Conservation (phyloP, 2,888 invertebrate genomes). For the Portevinia maculata region DNA sequence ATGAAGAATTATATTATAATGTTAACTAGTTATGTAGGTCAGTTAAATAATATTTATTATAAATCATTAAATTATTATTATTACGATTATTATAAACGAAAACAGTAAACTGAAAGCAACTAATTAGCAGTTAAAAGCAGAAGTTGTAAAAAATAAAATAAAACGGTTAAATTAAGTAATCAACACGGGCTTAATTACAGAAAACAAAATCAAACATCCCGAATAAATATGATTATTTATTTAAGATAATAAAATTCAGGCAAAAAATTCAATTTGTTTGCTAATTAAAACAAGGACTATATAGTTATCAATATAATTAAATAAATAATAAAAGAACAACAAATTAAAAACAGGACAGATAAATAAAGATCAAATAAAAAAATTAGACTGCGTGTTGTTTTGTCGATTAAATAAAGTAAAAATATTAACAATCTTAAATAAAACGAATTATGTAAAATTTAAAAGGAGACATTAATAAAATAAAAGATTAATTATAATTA, state of each 20-base stretch:
- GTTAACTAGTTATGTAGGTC: constrained; percentile 83
- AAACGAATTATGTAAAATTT: constrained; percentile 56
- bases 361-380: constrained; percentile 70
- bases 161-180: constrained; percentile 74
- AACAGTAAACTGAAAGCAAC: constrained; percentile 65
- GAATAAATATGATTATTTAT: constrained; percentile 80
- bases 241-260: constrained; percentile 75
- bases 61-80: constrained; percentile 76
- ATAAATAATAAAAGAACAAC: constrained; percentile 27
- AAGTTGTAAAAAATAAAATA: constrained; percentile 76
- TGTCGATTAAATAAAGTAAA: constrained; percentile 67
- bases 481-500: constrained; percentile 32
- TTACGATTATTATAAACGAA: constrained; percentile 72
- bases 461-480: constrained; percentile 32
- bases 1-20: constrained; percentile 78
- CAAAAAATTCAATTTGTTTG: constrained; percentile 63
- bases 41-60: constrained; percentile 80
- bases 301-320: constrained; percentile 62
- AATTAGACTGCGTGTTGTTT: constrained; percentile 81
- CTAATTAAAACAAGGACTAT: constrained; percentile 51
- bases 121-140: constrained; percentile 75
- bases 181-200: constrained; percentile 68
- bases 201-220: constrained; percentile 76
- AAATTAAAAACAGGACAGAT: no score
- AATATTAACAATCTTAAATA: constrained; percentile 35